Base-by-base conservation (phyloP, 2,888 invertebrate species). In the Cephus spinipes region DNA sequence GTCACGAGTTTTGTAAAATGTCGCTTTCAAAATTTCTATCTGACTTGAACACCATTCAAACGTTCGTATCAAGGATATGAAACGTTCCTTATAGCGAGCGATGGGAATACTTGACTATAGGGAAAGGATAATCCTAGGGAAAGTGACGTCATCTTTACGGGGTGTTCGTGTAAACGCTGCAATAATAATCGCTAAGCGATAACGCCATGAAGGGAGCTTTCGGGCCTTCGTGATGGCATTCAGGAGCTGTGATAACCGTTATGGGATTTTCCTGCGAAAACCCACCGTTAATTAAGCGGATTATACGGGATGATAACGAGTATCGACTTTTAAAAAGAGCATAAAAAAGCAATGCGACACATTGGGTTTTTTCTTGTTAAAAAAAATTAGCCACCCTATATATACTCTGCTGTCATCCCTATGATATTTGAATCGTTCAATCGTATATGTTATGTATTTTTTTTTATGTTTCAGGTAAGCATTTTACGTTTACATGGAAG, bases 391-490 rank as follows among this genome's bases (percentile, higher is more conserved):
- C 55, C 23, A 55, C 6, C 23, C 2, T 55, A 55, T 55, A 6
- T 23, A 23, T 40, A 23, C 9, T 1, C 9, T 23, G 55, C 55
- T 55, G 23, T 55, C 23, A 23, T 55, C 9, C 55, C 23, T 55
- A 55, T 55, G 55, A 55, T 55, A 55, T 55, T 55, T 55, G 23
- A 55, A 23, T 55, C 55, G 1, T 23, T 55, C 23, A 1, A 9
- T 40, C 40, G 40, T 40, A 40, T 40, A 1, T 4, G 23, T 23
- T 23, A 55, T 55, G 55, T 71, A 32, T n/a, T 23, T 23, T 71
- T 30, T 71, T 71, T 71, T 71, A 71, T 71, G 71, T 71, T 71
- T 71, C 71, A 71, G 71, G 71, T 71, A 33, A 71, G 71, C 32
- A 71, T 30, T 33, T 33, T 31, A 71, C 32, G 30, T 23, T 33